A percentile compares a stretch with the other conserved stretches of the same genome.
These are phyloP conservation scores for Gallinago media DNA, from an alignment of 2,113 vertebrate genomes.

Conservation along the genomic window DNA sequence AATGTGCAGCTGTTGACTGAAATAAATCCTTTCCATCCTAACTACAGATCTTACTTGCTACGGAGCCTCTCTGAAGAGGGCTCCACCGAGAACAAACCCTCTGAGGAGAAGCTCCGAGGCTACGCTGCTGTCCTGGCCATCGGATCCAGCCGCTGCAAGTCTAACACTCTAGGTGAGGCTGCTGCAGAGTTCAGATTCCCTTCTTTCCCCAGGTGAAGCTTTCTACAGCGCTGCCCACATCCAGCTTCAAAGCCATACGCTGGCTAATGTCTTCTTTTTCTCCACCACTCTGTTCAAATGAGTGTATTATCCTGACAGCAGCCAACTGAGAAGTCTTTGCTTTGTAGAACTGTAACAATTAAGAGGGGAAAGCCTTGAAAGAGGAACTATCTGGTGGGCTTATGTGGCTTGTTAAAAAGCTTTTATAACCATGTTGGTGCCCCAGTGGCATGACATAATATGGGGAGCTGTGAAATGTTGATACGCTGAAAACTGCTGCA, in stretches of 20 bases:
- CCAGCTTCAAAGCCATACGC: neutral
- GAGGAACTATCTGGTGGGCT: neutral
- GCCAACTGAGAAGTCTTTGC: neutral
- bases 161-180: constrained; percentile 88
- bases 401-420: neutral
- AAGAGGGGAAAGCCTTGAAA: neutral
- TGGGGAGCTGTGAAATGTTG: neutral
- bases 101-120: constrained; percentile 90
- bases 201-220: neutral
- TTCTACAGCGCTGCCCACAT: rapidly evolving
- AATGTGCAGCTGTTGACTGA: neutral
- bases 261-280: neutral
- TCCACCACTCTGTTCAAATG: rapidly evolving
- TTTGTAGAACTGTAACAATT: neutral
- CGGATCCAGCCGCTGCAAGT: constrained; percentile 92
- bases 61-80: constrained; percentile 93
- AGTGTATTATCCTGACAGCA: neutral
- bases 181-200: neutral
- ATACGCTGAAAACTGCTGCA: neutral
- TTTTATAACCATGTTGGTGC: neutral
- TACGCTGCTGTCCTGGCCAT: constrained; percentile 93
- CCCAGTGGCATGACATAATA: neutral
- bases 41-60: constrained; percentile 89
- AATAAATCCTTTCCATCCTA: neutral
- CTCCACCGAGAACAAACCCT: constrained; percentile 80